Percentiles rank a stretch among this genome's conserved stretches.
phyloP scores from a whole-genome alignment of 1,140 invertebrate genomes.

The Melipona quadrifasciata region DNA sequence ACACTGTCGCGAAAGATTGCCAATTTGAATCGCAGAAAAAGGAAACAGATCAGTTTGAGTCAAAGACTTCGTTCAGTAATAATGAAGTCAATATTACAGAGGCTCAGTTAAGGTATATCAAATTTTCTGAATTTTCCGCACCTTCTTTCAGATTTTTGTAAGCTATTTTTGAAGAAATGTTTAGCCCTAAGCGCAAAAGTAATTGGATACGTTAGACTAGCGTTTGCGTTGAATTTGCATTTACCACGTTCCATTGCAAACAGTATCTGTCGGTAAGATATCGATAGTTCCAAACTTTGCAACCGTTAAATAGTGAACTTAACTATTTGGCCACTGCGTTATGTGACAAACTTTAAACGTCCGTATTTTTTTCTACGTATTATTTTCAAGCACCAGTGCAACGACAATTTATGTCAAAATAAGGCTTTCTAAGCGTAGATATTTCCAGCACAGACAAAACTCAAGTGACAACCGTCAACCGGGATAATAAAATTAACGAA shows the following conservation, averaged over 20 bases:
- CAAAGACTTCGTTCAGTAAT: slow-evolving; percentile 31
- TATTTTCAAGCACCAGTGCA: not conserved
- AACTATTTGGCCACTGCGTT: not conserved
- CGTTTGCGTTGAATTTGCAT: slow-evolving; percentile 5
- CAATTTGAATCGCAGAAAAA: slow-evolving; percentile 18
- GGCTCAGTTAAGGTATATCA: slow-evolving; percentile 32
- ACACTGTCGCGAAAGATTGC: slow-evolving; percentile 24
- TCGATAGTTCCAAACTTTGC: not conserved
- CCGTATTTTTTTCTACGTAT: not conserved
- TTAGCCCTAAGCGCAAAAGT: slow-evolving; percentile 16
- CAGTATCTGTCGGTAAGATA: slow-evolving; percentile 12
- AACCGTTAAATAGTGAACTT: not conserved
- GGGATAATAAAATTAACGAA: slow-evolving; percentile 39
- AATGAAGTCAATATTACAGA: slow-evolving; percentile 44
- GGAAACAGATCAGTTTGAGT: slow-evolving; percentile 4
- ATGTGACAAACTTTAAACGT: not conserved
- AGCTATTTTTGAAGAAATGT: slow-evolving; percentile 26
- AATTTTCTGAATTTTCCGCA: not conserved
- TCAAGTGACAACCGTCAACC: slow-evolving; percentile 12
- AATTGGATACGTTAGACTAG: slow-evolving; percentile 25
- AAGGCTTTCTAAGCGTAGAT: slow-evolving; percentile 61
- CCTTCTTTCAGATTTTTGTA: slow-evolving; percentile 25
- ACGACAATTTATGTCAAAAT: not conserved
- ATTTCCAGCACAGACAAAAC: slow-evolving; percentile 60
- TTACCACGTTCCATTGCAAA: slow-evolving; percentile 10